Evolutionary conservation across 2,797 vertebrate genomes (phyloP), one percentile per base, ranked within the genome.

Genomic region (Zenarchopterus dispar): DNA sequence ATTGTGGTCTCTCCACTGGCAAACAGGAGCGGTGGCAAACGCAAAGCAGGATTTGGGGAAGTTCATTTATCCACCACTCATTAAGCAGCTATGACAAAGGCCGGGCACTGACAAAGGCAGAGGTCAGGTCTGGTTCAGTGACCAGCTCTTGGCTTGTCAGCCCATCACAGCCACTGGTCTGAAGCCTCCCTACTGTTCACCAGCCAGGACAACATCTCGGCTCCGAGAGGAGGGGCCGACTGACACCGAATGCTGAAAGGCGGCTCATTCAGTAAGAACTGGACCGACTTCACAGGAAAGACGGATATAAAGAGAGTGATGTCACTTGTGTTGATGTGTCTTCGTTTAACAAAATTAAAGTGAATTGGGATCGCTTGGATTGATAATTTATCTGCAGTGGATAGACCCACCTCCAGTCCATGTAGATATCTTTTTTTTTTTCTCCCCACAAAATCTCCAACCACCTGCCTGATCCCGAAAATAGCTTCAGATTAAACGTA

Each of bases 51-150:
- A 67, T 82, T 81, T 77, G 73, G 53, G 57, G 75, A 47, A 78
- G 55, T 85, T 84, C 67, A 64, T 87, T 88, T 86, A 89, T 89
- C 84, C 72, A 78, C 77, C 77, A 85, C 90, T 93, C 92, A 93
- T 94, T 93, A 93, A 91, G 85, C 86, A 78, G 82, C 85, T 60
- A 84, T 86, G 86, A 90, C 89, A 92, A 91, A 92, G 91, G 84
- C 86, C 85, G 87, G 84, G 78, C 81, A 68, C 73, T 50, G 75
- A 93, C 92, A 93, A 93, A 90, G 85, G 76, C 79, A 79, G 80
- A 88, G 92, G 92, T 93, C 92, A 90, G 82, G 82, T 81, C 67
- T 77, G 86, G 90, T 91, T 93, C 91, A 93, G 74, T 88, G 88
- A 86, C 84, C 88, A 90, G 89, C 85, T 90, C 88, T 64, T 73